These are phyloP conservation scores for Phylloscopus trochiloides DNA, from an alignment of 2,113 vertebrate genomes.

Conservation along the genomic window DNA sequence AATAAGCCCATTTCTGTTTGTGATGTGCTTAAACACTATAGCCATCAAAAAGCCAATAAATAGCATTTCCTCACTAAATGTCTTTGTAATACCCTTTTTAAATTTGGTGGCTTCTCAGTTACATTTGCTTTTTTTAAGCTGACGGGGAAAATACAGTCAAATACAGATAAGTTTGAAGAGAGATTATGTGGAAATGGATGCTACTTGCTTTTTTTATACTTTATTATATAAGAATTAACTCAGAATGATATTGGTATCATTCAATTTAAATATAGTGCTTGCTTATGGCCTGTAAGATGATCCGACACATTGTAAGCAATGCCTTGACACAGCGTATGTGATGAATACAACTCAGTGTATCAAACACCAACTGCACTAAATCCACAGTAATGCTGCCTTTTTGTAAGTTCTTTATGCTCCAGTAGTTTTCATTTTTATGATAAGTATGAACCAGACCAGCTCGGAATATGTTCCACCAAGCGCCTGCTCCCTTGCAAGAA, in stretches of 20 bases:
- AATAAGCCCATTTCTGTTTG: constrained; percentile 41
- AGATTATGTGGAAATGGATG: constrained; percentile 44
- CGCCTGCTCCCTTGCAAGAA: not conserved
- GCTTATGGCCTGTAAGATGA: constrained; percentile 39
- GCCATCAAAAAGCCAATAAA: constrained; percentile 21
- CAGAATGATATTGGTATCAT: constrained; percentile 26
- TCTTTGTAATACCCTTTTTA: not conserved
- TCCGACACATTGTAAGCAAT: constrained; percentile 32
- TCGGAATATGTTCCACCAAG: not conserved
- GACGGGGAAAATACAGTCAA: constrained; percentile 10
- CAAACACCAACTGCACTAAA: constrained; percentile 53
- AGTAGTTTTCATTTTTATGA: constrained; percentile 60
- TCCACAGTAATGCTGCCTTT: constrained; percentile 56
- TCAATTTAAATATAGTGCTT: constrained; percentile 40
- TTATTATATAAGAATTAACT: constrained; percentile 57
- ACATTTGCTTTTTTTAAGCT: constrained; percentile 9
- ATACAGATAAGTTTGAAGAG: constrained; percentile 39
- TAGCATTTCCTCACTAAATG: not conserved
- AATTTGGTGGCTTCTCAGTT: not conserved
- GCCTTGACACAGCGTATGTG: constrained; percentile 28
- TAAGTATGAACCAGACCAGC: constrained; percentile 31
- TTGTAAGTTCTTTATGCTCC: constrained; percentile 60
- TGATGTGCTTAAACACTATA: constrained; percentile 5
- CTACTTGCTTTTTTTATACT: constrained; percentile 33
- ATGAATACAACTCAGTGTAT: constrained; percentile 56